Percentiles rank a stretch among this genome's conserved stretches.
Evolutionary conservation across 2,888 invertebrate species (phyloP).

Genomic region (Drosophila anomalata): DNA sequence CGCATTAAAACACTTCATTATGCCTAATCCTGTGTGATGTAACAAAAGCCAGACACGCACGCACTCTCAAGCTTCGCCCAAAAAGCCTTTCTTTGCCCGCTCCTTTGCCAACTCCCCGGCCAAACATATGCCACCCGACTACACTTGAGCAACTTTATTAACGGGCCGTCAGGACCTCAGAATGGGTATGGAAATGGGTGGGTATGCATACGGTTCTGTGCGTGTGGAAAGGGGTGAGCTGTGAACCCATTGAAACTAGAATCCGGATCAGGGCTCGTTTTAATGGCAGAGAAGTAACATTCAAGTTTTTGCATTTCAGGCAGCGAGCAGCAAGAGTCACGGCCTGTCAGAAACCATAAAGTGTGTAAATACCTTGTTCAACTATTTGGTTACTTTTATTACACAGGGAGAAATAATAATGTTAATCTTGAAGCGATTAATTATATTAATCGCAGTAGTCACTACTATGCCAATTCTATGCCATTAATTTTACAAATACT

Average conservation of each 20-base stretch:
- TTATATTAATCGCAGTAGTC: too few relatives aligned
- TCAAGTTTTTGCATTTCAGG: constrained; percentile 65
- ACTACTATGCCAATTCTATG: too few relatives aligned
- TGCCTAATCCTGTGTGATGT: constrained; percentile 77
- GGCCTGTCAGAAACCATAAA: constrained; percentile 80
- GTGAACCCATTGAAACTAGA: constrained; percentile 47
- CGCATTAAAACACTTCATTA: constrained; percentile 80
- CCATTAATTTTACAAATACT: too few relatives aligned
- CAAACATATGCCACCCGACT: constrained; percentile 69
- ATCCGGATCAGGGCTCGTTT: constrained; percentile 56
- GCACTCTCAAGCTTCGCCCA: constrained; percentile 36
- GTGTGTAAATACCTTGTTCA: constrained; percentile 76
- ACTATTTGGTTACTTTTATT: constrained; percentile 57
- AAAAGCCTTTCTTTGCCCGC: constrained; percentile 15
- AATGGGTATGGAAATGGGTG: constrained; percentile 1
- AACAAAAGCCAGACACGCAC: constrained; percentile 74
- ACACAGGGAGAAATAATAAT: constrained; percentile 8
- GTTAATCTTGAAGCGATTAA: too few relatives aligned
- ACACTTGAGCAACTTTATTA: constrained; percentile 80
- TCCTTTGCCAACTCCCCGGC: constrained; percentile 26
- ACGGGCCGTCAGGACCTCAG: constrained; percentile 35
- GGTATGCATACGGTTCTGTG: constrained; percentile 2
- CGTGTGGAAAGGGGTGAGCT: constrained; percentile 26
- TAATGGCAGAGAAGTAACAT: constrained; percentile 58
- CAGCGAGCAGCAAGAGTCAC: constrained; percentile 58